Percentiles rank a stretch among this genome's conserved stretches.
Evolutionary conservation across 2,113 vertebrate genomes (phyloP).

Genomic region (Gorilla gorilla): DNA sequence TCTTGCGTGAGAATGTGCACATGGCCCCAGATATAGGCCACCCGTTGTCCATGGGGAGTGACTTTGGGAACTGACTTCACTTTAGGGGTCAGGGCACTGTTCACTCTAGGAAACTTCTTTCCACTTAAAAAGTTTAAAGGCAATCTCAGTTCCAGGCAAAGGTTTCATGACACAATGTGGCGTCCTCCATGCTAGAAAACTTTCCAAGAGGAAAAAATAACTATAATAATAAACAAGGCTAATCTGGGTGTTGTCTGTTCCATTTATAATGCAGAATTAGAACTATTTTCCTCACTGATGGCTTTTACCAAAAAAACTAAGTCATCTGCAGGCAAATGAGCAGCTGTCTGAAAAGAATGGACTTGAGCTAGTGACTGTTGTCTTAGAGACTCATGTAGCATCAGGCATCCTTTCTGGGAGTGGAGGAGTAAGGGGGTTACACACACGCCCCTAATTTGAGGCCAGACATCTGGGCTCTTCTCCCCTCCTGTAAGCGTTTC

Average conservation of each 20-base stretch:
- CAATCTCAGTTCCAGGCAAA: background rate
- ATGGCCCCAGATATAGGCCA: background rate
- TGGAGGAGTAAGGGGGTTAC: background rate
- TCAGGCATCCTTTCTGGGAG: background rate
- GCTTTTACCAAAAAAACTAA: background rate
- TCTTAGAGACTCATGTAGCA: background rate
- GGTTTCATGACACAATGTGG: background rate
- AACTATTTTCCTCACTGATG: background rate
- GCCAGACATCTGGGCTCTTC: background rate
- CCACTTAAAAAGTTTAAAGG: background rate
- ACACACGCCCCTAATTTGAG: background rate
- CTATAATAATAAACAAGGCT: background rate
- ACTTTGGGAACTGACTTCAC: background rate
- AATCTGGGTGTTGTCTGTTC: background rate
- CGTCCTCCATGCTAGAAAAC: background rate
- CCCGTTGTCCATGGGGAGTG: background rate
- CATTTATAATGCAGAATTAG: background rate
- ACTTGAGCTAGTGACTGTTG: no score
- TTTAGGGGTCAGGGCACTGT: background rate
- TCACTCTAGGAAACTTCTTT: background rate
- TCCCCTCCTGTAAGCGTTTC: background rate
- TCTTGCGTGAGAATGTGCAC: fast-evolving
- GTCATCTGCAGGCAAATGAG: background rate
- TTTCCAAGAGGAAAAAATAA: background rate
- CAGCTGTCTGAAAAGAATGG: background rate